Evolutionary conservation across 2,888 invertebrate species (phyloP).

Genomic region (Panzeria rudis): DNA sequence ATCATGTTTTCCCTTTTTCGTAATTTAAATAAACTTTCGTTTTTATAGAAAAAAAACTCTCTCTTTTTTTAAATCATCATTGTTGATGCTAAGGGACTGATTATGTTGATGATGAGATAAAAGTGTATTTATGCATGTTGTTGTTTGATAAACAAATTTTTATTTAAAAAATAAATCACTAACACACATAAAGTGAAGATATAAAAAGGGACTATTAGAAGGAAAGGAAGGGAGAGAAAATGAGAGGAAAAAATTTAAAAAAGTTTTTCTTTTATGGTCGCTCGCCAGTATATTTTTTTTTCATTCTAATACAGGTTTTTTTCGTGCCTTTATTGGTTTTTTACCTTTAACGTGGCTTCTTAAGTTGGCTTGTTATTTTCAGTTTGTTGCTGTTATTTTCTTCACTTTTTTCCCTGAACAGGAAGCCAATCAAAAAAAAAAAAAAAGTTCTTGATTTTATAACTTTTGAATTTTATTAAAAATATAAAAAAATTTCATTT

Average conservation of each 20-base stretch:
- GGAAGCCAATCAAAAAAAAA: slow-evolving; percentile 56
- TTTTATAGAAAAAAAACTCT: slow-evolving; percentile 6
- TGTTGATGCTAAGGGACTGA: slow-evolving; percentile 65
- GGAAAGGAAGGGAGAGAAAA: no score
- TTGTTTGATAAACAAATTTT: slow-evolving; percentile 62
- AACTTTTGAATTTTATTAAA: slow-evolving; percentile 63
- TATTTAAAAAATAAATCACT: slow-evolving; percentile 39
- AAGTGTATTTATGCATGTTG: slow-evolving; percentile 65
- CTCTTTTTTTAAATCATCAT: slow-evolving; percentile 10
- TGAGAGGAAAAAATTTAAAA: slow-evolving; percentile 8
- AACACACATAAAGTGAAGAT: neutral
- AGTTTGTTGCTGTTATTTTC: slow-evolving; percentile 24
- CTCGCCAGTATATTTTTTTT: slow-evolving; percentile 38
- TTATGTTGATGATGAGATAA: slow-evolving; percentile 64
- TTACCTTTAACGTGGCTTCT: slow-evolving; percentile 62
- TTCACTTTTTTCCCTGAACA: slow-evolving; percentile 12
- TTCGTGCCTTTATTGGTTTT: slow-evolving; percentile 40
- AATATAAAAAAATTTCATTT: slow-evolving; percentile 25
- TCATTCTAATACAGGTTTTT: slow-evolving; percentile 12
- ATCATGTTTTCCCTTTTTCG: slow-evolving; percentile 19
- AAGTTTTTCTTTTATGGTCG: slow-evolving; percentile 58
- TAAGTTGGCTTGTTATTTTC: slow-evolving; percentile 50
- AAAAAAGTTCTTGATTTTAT: slow-evolving; percentile 32
- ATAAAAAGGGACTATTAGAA: neutral
- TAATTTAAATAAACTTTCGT: slow-evolving; percentile 46